Percentiles rank a stretch among this genome's conserved stretches.
Evolutionary conservation across 1,140 invertebrate species (phyloP).

Genomic region (Aricia agestis): DNA sequence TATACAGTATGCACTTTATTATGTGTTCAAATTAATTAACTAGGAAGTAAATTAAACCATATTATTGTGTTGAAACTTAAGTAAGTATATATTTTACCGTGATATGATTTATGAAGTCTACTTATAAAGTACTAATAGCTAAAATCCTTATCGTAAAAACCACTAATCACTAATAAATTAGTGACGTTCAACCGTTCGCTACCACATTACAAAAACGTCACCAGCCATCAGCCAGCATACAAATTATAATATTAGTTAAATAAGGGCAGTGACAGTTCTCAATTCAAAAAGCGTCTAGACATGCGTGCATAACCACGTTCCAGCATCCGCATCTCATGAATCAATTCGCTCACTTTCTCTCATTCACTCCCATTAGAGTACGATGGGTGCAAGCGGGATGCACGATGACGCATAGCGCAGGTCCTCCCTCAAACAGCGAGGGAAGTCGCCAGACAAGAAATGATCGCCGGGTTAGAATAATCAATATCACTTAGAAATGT

Average conservation of each 20-base stretch:
- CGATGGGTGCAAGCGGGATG: slow-evolving; percentile 33
- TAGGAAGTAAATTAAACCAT: neutral
- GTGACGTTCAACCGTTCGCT: neutral
- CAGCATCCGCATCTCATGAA: slow-evolving; percentile 65
- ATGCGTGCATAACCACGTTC: slow-evolving; percentile 37
- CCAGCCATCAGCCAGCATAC: neutral
- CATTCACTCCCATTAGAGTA: slow-evolving; percentile 34
- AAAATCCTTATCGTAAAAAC: too few relatives aligned
- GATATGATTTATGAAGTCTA: too few relatives aligned
- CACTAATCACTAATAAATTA: neutral
- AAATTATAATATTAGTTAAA: neutral
- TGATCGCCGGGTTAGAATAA: slow-evolving; percentile 44
- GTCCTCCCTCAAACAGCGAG: slow-evolving; percentile 42
- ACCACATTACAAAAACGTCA: neutral
- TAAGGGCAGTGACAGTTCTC: neutral
- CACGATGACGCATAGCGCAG: slow-evolving; percentile 43
- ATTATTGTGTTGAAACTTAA: too few relatives aligned
- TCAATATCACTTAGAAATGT: slow-evolving; percentile 49
- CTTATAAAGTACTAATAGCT: too few relatives aligned
- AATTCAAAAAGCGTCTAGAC: neutral
- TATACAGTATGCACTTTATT: neutral
- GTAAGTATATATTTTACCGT: too few relatives aligned
- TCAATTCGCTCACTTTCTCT: slow-evolving; percentile 47
- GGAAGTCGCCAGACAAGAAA: slow-evolving; percentile 29
- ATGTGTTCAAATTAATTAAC: neutral